Base-by-base conservation (phyloP, 2,797 vertebrate species). In the Orientallactaga sibirica region DNA sequence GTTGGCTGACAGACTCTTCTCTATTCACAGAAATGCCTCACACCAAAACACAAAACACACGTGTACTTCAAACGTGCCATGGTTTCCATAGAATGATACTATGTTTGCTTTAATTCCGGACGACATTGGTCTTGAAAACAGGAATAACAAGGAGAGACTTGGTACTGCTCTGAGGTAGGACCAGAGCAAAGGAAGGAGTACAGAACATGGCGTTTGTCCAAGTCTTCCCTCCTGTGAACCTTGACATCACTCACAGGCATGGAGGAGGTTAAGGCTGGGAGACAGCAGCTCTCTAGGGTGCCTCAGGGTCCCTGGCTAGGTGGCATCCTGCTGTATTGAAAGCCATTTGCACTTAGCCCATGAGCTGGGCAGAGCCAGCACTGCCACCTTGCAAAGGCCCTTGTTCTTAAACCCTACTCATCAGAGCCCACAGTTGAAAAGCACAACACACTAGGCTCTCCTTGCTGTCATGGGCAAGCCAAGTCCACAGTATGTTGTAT, bases 181-280 rank as follows among this genome's bases (percentile, higher is more conserved):
- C 58, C 20, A 1, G 37, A 64, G 55, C 48, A 10, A 5, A 3
- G 33, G 27, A 14, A 19, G 1, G 66, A 1, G 19, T 2, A 1
- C 1, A 15, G 66, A 4, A 2, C 0, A 4, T 5, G 5, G 2
- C 0, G 0, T 14, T 14, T 2, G 9, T 12, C 9, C 2, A 24
- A 2, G 0, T 6, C 5, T 73, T 27, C 6, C 20, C 18, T 48
- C 52, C 74, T 3, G 9, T 78, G 75, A n/a, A 3, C n/a, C 22
- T 15, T 73, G 79, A 33, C 61, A 27, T 43, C 41, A 15, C 68
- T 16, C 62, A 7, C 1, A 29, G 29, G 24, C 2, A 0, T 0
- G 14, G 70, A 43, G 27, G 73, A 66, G 27, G 7, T 43, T 9
- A 29, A 24, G 41, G 22, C 9, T 41, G 22, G 33, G 55, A 20